Evolutionary conservation across 2,797 vertebrate genomes (phyloP).

Genomic region (Benthosema pterotum): DNA sequence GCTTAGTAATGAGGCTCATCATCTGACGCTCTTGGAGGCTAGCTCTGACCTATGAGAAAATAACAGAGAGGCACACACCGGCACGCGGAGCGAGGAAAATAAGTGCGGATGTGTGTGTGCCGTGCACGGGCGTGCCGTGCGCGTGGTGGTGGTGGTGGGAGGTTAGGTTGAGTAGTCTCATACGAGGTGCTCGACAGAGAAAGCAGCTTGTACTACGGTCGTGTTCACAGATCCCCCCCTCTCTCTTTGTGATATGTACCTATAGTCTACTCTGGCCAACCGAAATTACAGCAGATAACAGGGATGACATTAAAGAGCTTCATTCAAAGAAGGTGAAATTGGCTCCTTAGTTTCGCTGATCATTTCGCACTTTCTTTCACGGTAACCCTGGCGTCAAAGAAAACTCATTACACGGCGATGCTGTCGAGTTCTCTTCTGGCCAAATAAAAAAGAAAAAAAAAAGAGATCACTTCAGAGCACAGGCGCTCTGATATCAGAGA

Average conservation of each 20-base stretch:
- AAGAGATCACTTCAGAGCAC: slow-evolving; percentile 52
- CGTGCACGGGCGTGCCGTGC: too few relatives aligned
- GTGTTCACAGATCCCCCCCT: too few relatives aligned
- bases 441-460: slow-evolving; percentile 28
- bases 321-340: slow-evolving; percentile 61
- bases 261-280: too few relatives aligned
- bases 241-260: too few relatives aligned
- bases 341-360: slow-evolving; percentile 60
- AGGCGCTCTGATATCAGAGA: slow-evolving; percentile 42
- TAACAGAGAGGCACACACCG: slow-evolving; percentile 13
- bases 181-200: too few relatives aligned
- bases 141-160: too few relatives aligned
- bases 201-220: too few relatives aligned
- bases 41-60: slow-evolving; percentile 55
- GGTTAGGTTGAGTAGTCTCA: too few relatives aligned
- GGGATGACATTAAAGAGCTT: slow-evolving; percentile 45
- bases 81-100: slow-evolving; percentile 11
- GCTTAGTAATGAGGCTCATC: slow-evolving; percentile 70
- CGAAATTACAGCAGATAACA: too few relatives aligned
- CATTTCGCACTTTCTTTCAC: slow-evolving; percentile 66
- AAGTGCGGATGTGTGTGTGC: slow-evolving; percentile 17
- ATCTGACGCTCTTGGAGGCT: slow-evolving; percentile 60
- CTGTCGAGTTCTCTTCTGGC: slow-evolving; percentile 43
- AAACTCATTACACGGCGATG: slow-evolving; percentile 61
- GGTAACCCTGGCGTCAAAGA: slow-evolving; percentile 54